A percentile compares a stretch with the other conserved stretches of the same genome.
These are phyloP conservation scores for Eupithecia vulgata DNA, from an alignment of 2,888 invertebrate genomes.

Conservation along the genomic window DNA sequence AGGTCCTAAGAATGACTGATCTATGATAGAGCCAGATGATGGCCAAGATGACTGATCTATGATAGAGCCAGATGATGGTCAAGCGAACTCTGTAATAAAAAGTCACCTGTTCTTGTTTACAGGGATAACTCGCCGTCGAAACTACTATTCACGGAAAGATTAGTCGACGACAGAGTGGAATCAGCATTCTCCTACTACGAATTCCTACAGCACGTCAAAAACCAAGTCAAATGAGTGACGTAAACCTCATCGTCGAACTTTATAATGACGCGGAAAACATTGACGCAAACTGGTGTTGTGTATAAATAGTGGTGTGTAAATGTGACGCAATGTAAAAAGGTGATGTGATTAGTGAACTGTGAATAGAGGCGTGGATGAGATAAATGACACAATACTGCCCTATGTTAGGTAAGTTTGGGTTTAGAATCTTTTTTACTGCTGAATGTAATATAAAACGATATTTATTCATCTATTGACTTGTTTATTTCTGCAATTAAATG, in stretches of 20 bases:
- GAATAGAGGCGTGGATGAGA: slow-evolving; percentile 35
- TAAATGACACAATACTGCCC: slow-evolving; percentile 32
- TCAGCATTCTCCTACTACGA: slow-evolving; percentile 98
- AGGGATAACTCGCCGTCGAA: slow-evolving; percentile 96
- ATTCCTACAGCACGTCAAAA: slow-evolving; percentile 97
- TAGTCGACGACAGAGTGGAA: slow-evolving; percentile 97
- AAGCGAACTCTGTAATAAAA: background rate
- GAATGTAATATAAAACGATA: slow-evolving; percentile 6
- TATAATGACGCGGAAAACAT: background rate
- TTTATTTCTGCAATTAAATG: background rate
- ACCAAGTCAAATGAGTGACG: slow-evolving; percentile 90
- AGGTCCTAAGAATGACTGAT: too few relatives aligned
- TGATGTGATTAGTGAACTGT: slow-evolving; percentile 45
- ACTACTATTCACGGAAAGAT: slow-evolving; percentile 91
- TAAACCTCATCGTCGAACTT: slow-evolving; percentile 29
- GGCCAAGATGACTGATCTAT: background rate
- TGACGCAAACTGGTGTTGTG: background rate
- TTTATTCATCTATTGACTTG: slow-evolving; percentile 7
- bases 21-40: too few relatives aligned
- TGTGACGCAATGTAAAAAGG: slow-evolving; percentile 30
- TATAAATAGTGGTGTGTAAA: slow-evolving; percentile 5
- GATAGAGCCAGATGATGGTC: background rate
- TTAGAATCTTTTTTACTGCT: slow-evolving; percentile 4
- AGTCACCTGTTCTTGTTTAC: slow-evolving; percentile 61
- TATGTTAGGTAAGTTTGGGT: slow-evolving; percentile 25